Percentiles rank a stretch among this genome's conserved stretches.
Conservation (phyloP, 2,888 invertebrate species). For the Nephrotoma guestfalica region DNA sequence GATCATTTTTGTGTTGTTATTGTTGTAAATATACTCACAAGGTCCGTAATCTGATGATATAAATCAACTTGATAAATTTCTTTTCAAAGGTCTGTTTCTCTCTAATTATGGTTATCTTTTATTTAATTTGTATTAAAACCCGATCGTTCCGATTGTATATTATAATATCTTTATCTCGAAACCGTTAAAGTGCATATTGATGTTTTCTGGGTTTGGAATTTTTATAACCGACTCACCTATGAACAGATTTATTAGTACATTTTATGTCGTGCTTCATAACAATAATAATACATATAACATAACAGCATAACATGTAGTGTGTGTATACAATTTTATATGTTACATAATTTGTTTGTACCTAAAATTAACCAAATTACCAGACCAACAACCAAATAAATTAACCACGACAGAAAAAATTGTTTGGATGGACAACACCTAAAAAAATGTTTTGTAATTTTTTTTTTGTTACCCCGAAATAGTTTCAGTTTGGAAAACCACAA, state of each 20-base stretch:
- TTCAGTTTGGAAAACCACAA: neutral
- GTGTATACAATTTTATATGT: no score
- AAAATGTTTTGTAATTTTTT: neutral
- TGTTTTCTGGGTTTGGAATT: neutral
- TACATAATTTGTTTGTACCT: neutral
- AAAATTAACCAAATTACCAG: neutral
- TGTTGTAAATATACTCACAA: neutral
- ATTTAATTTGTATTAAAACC: neutral
- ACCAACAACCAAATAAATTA: neutral
- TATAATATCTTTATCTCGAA: neutral
- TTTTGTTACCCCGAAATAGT: neutral
- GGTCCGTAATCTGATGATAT: neutral
- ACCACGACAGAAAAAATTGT: neutral
- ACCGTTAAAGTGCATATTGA: neutral
- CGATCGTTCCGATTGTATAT: neutral
- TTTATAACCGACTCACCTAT: neutral
- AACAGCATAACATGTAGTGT: neutral
- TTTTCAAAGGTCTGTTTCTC: neutral
- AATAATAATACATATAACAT: neutral
- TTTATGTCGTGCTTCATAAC: neutral
- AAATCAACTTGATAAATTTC: neutral
- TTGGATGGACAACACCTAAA: neutral
- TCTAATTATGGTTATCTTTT: neutral
- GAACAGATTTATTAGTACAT: neutral
- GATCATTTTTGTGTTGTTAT: neutral